phyloP scores from a whole-genome alignment of 2,888 invertebrate species.

The Desoria tigrina region DNA sequence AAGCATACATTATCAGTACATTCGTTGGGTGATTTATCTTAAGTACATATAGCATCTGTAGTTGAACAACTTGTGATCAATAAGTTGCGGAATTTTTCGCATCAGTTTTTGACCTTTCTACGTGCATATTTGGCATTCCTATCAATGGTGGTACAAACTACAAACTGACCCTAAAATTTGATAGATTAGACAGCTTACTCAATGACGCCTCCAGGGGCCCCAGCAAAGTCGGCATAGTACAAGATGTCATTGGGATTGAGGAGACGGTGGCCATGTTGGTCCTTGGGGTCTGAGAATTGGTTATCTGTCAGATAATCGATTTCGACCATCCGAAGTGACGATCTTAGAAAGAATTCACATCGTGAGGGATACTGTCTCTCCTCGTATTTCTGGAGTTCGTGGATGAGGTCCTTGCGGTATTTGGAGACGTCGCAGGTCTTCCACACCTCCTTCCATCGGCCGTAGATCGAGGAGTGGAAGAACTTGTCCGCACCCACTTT shows the following conservation, averaged over 20 bases:
- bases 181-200: neutral
- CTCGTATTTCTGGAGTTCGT: slow-evolving; percentile 12
- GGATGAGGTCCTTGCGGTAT: neutral
- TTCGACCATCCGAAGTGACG: slow-evolving; percentile 9
- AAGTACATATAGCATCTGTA: too few species aligned
- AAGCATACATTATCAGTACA: too few species aligned
- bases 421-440: neutral
- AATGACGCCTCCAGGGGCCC: slow-evolving; percentile 12
- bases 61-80: too few species aligned
- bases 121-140: too few species aligned
- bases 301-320: slow-evolving; percentile 3
- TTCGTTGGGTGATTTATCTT: too few species aligned
- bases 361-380: neutral
- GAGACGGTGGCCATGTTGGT: neutral
- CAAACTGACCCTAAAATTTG: too few species aligned
- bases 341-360: neutral
- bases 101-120: too few species aligned
- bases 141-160: too few species aligned
- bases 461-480: neutral
- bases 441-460: neutral
- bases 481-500: neutral
- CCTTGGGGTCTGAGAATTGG: slow-evolving; percentile 8
- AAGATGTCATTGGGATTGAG: slow-evolving; percentile 3
- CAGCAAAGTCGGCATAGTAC: slow-evolving; percentile 7
- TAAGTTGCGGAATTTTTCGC: too few species aligned